Conservation (phyloP, 2,888 invertebrate genomes). For the Hirtodrosophila duncani region DNA sequence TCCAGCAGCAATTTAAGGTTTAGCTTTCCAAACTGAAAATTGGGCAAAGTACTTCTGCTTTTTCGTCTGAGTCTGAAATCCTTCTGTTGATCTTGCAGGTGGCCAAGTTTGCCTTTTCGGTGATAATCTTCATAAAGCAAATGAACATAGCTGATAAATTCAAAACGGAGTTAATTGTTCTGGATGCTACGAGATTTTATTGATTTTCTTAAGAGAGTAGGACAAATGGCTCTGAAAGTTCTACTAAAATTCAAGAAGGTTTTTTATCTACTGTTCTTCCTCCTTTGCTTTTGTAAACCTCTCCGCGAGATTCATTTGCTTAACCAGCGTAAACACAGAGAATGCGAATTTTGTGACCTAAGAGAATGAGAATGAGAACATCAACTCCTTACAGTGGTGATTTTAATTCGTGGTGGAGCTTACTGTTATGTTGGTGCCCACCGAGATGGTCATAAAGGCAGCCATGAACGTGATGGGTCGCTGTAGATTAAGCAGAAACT, state of each 20-base stretch:
- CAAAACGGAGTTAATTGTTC: slow-evolving; percentile 31
- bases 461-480: slow-evolving; percentile 59
- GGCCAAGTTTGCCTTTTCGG: slow-evolving; percentile 63
- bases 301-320: slow-evolving; percentile 59
- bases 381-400: too few species aligned
- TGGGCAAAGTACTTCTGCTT: too few species aligned
- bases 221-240: too few species aligned
- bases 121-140: slow-evolving; percentile 51
- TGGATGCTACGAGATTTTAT: too few species aligned
- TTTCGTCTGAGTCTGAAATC: too few species aligned
- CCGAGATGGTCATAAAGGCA: too few species aligned
- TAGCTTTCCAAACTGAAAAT: too few species aligned
- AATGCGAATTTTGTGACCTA: slow-evolving; percentile 68
- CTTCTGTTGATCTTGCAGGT: too few species aligned
- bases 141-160: slow-evolving; percentile 60
- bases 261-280: background rate
- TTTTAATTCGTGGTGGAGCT: slow-evolving; percentile 13
- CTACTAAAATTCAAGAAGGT: too few species aligned
- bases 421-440: slow-evolving; percentile 63
- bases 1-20: slow-evolving; percentile 59
- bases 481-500: slow-evolving; percentile 61
- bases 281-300: slow-evolving; percentile 21
- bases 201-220: too few species aligned
- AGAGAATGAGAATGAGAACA: too few species aligned
- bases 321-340: slow-evolving; percentile 64